Evolutionary conservation across 2,888 invertebrate genomes (phyloP), one percentile per base, ranked within the genome.

Genomic region (Caenorhabditis zanzibari): DNA sequence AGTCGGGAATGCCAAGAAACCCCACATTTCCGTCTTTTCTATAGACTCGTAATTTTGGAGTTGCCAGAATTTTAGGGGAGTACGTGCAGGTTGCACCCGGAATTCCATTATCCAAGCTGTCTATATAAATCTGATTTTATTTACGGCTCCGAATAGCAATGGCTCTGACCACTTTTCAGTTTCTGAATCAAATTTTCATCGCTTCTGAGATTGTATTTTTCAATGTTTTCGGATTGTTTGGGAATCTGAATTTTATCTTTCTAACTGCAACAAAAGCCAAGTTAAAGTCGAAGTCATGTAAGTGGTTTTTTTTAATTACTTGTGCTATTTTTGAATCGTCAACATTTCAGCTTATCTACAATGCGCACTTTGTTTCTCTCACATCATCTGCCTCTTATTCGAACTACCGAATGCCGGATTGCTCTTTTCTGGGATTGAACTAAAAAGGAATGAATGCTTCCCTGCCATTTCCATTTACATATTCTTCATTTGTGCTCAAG

Each of bases 401-500:
- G 83, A 83, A 41, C 66, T 83, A 5, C 80, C 75, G 2, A 83
- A 83, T 38, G 79, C 83, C 4, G 74, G 66, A 0, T 69, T 79
- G 16, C 22, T 79, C 19, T 82, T 80, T 59, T 80, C 75, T 12
- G 82, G 73, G 16, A 74, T 83, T 16, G 68, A 73, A 56, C 24
- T 79, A 14, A 68, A 49, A 44, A 54, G 72, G 35, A 61, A 63
- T 16, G 66, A 71, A 41, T 83, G 83, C 19, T 80, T 80, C 24
- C 58, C 69, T 3, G 47, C 54, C 1, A 71, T 80, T 10, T 83
- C 80, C n/a, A 32, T 58, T 41, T 83, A 83, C 38, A 72, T 83
- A 3, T 79, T 83, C 49, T 80, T 83, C 72, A 80, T 80, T 38
- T 80, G 83, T 47, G 75, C 75, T 3, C 83, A 83, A 38, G 75